Evolutionary conservation across 2,888 invertebrate genomes (phyloP).

Genomic region (Catonia carolina): DNA sequence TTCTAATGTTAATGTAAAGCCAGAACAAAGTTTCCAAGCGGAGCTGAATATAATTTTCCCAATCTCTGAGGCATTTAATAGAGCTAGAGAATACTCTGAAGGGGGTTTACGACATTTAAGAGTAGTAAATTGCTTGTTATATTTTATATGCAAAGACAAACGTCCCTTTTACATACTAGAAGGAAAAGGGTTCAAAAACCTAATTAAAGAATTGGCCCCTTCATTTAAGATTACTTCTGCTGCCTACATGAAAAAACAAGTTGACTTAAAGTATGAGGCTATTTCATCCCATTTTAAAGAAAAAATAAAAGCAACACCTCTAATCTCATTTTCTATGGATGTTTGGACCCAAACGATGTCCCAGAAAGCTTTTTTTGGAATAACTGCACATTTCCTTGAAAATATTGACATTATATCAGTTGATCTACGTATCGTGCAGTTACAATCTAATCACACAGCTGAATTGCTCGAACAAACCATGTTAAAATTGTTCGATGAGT

Average conservation of each 20-base stretch:
- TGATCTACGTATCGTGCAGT: not conserved
- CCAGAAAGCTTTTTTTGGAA: conserved; percentile 14
- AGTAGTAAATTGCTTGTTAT: not conserved
- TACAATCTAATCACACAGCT: conserved; percentile 11
- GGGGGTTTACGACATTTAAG: not conserved
- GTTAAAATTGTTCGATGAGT: not conserved
- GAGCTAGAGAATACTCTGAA: not conserved
- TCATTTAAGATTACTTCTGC: conserved; percentile 15
- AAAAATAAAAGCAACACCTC: not conserved
- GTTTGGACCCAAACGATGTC: conserved; percentile 18
- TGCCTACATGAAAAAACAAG: conserved; percentile 11
- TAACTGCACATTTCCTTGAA: conserved; percentile 11
- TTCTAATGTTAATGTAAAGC: no score
- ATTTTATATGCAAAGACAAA: conserved; percentile 11
- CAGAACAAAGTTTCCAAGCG: not conserved
- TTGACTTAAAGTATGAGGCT: conserved; percentile 8
- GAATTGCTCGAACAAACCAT: not conserved
- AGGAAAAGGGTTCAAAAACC: conserved; percentile 11
- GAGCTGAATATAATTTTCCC: not conserved
- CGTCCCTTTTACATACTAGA: conserved; percentile 9
- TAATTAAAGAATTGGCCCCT: conserved; percentile 15
- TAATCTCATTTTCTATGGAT: conserved; percentile 2
- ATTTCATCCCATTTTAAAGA: not conserved
- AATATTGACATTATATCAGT: conserved; percentile 3
- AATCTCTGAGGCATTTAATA: not conserved